Evolutionary conservation across 2,113 vertebrate species (phyloP), one percentile per base, ranked within the genome.

Genomic region (Gallinago media): DNA sequence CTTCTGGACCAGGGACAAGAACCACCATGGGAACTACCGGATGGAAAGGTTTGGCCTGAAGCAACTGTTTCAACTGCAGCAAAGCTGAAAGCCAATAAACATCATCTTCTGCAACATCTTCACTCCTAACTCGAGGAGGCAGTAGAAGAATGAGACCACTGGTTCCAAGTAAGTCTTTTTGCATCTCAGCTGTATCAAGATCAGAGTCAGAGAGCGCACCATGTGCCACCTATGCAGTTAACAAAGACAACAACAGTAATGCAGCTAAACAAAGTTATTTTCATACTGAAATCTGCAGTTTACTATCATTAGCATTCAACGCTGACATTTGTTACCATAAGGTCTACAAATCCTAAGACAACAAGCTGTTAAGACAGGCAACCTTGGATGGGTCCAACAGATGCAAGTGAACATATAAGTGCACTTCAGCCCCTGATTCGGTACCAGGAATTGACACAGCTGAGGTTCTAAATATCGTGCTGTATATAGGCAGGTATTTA

Each of bases 21-120:
- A 99, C 92, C 36, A 97, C 98, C 58, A 99, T 97, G 0, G 99
- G 99, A 55, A 99, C 93, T 2, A 98, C 73, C 2, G 98, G 98
- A 40, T 98, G 98, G 97, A 99, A 99, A 61, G 98, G 98, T 91
- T 98, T 99, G 42, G 98, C 99, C 81, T 99, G 98, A 76, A 99
- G 98, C 12, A 99, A 97, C 97, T 99, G 99, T 89, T 98, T 99
- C 76, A 99, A 97, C 96, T 99, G 99, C 50, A 99, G 97, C 88
- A 99, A 88, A 4, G 99, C 99, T 0, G 99, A 99, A 47, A 99
- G 98, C 97, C 99, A 98, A 34, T 98, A 98, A 6, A 99, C 96
- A 7, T 99, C 99, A 85, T 98, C 98, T 67, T 98, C 97, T 1
- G 81, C 96, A 40, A 49, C 5, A 36, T 97, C 97, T n/a, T 94